Evolutionary conservation across 2,113 vertebrate species (phyloP).

Genomic region (Rostratula benghalensis): DNA sequence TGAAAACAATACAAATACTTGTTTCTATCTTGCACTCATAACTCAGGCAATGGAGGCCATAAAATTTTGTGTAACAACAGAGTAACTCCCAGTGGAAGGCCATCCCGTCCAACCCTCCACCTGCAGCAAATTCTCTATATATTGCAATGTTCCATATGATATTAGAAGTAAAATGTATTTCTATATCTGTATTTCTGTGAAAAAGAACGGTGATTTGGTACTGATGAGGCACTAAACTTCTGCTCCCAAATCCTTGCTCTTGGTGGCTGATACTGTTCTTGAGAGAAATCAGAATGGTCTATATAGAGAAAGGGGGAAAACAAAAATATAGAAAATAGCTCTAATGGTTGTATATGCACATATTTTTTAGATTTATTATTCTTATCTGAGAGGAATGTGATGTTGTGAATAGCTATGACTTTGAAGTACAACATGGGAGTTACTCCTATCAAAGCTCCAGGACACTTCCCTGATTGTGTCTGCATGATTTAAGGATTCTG

Average conservation of each 20-base stretch:
- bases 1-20: background rate
- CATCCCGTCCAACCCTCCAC: background rate
- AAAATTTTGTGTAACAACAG: background rate
- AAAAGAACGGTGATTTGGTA: background rate
- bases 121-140: background rate
- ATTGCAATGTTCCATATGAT: background rate
- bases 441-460: background rate
- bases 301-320: background rate
- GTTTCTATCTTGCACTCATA: background rate
- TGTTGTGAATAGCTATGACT: background rate
- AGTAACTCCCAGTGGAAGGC: background rate
- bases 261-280: background rate
- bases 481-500: background rate
- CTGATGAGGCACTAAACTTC: background rate
- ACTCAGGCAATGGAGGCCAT: background rate
- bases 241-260: background rate
- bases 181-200: background rate
- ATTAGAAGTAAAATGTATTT: background rate
- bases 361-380: background rate
- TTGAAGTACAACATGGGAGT: background rate
- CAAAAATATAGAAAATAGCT: background rate
- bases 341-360: background rate
- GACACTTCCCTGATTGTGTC: background rate
- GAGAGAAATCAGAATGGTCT: background rate
- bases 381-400: background rate